phyloP scores from a whole-genome alignment of 2,113 vertebrate species.

The Carassius carassius region DNA sequence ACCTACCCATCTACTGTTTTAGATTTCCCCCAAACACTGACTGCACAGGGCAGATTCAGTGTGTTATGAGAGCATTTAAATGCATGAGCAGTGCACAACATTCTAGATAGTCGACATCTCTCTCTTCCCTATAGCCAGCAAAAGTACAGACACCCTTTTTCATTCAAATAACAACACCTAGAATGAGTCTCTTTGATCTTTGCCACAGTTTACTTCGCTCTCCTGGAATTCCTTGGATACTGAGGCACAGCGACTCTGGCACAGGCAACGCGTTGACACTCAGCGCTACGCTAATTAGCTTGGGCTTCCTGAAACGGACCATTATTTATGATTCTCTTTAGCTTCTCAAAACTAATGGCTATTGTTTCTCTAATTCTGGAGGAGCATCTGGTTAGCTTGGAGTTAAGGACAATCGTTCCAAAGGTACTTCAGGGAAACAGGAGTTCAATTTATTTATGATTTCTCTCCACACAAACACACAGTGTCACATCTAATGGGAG shows the following conservation, averaged over 20 bases:
- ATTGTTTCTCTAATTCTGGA: slow-evolving; percentile 13
- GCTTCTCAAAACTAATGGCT: background rate
- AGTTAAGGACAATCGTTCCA: background rate
- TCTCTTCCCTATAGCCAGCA: background rate
- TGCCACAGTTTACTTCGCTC: slow-evolving; percentile 23
- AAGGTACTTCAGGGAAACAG: slow-evolving; percentile 20
- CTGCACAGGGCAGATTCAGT: background rate
- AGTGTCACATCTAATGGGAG: background rate
- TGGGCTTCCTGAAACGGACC: background rate
- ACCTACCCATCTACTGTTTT: too few relatives aligned
- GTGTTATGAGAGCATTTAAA: slow-evolving; percentile 25
- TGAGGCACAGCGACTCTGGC: slow-evolving; percentile 9
- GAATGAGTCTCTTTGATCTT: slow-evolving; percentile 29
- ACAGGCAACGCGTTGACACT: slow-evolving; percentile 18
- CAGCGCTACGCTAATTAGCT: slow-evolving; percentile 26
- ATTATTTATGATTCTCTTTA: background rate
- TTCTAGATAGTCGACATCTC: background rate
- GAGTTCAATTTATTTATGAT: background rate
- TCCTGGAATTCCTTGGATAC: background rate
- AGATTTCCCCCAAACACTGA: background rate
- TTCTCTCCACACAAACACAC: background rate
- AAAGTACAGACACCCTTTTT: slow-evolving; percentile 10
- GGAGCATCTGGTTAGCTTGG: slow-evolving; percentile 18
- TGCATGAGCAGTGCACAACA: background rate
- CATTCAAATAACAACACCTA: slow-evolving; percentile 3